phyloP scores from a whole-genome alignment of 2,888 invertebrate species.

The Octodonta nipae region DNA sequence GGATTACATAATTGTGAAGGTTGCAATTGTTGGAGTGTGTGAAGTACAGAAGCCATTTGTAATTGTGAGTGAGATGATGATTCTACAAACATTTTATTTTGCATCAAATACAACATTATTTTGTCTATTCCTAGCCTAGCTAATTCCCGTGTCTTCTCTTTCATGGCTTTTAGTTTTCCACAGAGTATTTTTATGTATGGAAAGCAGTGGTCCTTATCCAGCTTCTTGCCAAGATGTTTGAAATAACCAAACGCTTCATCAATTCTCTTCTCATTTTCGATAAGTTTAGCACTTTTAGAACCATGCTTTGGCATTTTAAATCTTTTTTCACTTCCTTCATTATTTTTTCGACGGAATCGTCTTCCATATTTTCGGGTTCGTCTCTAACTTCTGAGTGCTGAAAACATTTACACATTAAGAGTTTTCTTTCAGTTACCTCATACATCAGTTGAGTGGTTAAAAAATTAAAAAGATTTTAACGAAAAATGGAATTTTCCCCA shows the following conservation, averaged over 20 bases:
- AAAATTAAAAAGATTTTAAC: background rate
- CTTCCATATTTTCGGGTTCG: background rate
- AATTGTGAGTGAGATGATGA: background rate
- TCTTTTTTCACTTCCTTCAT: too few species aligned
- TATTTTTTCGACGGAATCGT: background rate
- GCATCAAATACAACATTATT: constrained; percentile 8
- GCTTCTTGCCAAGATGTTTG: background rate
- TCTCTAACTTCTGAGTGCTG: background rate
- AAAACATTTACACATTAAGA: background rate
- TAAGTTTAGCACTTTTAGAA: background rate
- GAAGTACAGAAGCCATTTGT: background rate
- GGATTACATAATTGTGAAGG: background rate
- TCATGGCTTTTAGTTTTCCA: constrained; percentile 7
- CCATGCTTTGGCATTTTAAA: too few species aligned
- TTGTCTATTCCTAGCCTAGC: constrained; percentile 10
- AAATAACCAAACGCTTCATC: constrained; percentile 5
- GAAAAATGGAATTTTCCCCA: constrained; percentile 2
- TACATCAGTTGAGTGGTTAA: constrained; percentile 1
- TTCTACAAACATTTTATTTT: constrained; percentile 1
- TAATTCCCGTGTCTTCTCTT: constrained; percentile 5
- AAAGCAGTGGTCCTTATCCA: constrained; percentile 4
- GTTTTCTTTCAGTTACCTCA: background rate
- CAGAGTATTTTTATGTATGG: constrained; percentile 6
- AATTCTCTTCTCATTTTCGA: constrained; percentile 2
- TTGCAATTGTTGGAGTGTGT: constrained; percentile 1